phyloP scores from a whole-genome alignment of 2,113 vertebrate genomes.

The Halichoeres trimaculatus region DNA sequence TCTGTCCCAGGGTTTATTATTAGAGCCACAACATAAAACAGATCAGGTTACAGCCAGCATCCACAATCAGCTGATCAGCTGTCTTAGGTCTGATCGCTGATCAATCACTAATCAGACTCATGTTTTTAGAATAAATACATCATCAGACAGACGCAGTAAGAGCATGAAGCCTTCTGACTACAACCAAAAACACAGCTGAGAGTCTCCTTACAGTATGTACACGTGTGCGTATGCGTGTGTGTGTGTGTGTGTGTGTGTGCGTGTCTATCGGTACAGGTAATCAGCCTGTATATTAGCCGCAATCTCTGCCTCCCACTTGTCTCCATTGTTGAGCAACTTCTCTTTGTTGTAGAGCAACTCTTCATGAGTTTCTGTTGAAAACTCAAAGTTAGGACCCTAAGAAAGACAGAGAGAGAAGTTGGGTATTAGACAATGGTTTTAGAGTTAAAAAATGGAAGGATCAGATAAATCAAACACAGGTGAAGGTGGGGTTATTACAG shows the following conservation, averaged over 20 bases:
- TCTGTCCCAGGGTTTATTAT: neutral
- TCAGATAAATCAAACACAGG: too few relatives aligned
- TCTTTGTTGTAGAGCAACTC: conserved; percentile 98
- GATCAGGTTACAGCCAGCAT: neutral
- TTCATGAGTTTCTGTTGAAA: conserved; percentile 94
- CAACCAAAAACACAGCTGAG: neutral
- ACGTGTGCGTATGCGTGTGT: conserved; percentile 23
- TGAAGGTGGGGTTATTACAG: too few relatives aligned
- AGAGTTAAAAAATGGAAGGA: too few relatives aligned
- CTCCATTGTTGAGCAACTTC: conserved; percentile 95
- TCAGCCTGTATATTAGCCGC: conserved; percentile 94
- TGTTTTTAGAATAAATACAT: neutral
- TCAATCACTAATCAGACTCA: neutral
- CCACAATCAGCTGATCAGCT: neutral
- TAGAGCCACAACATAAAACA: neutral
- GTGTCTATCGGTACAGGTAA: conserved; percentile 90
- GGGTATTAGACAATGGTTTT: neutral
- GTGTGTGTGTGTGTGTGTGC: conserved; percentile 2
- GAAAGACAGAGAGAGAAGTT: neutral
- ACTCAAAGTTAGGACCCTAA: conserved; percentile 93
- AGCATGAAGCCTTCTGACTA: too few relatives aligned
- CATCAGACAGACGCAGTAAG: neutral
- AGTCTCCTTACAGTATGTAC: conserved; percentile 52
- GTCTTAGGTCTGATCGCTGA: too few relatives aligned
- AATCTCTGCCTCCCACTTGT: conserved; percentile 97